phyloP scores from a whole-genome alignment of 2,113 vertebrate genomes.

The Athene cunicularia region DNA sequence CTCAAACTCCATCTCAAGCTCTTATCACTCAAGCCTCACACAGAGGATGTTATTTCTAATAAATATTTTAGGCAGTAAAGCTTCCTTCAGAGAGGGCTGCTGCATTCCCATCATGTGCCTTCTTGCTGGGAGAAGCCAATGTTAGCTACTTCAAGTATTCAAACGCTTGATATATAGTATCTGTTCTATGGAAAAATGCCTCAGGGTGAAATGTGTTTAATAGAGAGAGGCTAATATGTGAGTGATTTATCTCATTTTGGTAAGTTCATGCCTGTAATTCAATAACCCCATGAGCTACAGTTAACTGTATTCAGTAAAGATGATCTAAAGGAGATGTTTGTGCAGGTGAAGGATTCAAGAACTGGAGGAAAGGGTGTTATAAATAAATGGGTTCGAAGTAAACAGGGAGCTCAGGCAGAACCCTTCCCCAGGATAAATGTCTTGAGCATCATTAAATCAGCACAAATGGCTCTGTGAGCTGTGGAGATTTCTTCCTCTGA shows the following conservation, averaged over 20 bases:
- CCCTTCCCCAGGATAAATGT: neutral
- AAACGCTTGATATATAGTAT: constrained; percentile 14
- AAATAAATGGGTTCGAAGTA: constrained; percentile 42
- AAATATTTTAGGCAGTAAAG: constrained; percentile 4
- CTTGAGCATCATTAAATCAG: constrained; percentile 29
- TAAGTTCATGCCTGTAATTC: constrained; percentile 53
- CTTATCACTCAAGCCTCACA: neutral
- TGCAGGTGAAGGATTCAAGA: constrained; percentile 56
- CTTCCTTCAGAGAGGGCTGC: neutral
- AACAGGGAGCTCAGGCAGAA: constrained; percentile 43
- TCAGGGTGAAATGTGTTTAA: constrained; percentile 61
- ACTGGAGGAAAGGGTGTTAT: constrained; percentile 37
- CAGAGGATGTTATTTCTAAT: neutral
- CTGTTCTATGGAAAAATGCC: constrained; percentile 51
- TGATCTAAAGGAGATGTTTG: constrained; percentile 44
- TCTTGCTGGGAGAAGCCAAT: neutral
- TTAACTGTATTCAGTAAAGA: constrained; percentile 62
- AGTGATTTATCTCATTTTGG: constrained; percentile 68
- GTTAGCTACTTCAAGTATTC: neutral
- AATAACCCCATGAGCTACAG: constrained; percentile 51
- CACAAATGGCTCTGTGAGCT: constrained; percentile 4
- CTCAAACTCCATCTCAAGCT: neutral
- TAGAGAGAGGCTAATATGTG: constrained; percentile 54
- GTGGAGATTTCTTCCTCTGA: neutral
- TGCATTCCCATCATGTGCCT: neutral